phyloP scores from a whole-genome alignment of 2,797 vertebrate genomes.

The Petrocephalus schoutedeni region DNA sequence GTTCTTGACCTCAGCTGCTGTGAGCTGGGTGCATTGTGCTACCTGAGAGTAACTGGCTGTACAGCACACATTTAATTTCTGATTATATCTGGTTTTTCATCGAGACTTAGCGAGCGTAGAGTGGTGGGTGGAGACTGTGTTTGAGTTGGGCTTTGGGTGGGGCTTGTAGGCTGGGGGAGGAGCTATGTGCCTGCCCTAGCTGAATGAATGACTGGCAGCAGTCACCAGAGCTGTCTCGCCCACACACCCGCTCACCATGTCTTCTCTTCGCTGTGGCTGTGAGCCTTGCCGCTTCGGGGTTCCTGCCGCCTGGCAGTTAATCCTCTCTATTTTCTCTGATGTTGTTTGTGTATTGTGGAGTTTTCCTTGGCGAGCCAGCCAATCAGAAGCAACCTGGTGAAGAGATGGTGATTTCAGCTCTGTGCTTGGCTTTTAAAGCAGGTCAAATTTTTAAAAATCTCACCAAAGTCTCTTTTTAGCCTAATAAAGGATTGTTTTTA shows the following conservation, averaged over 20 bases:
- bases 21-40: background rate
- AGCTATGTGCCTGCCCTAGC: background rate
- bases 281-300: background rate
- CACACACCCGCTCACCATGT: background rate
- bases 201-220: background rate
- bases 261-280: background rate
- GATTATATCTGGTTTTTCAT: background rate
- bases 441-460: background rate
- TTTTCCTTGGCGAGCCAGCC: background rate
- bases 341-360: background rate
- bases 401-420: background rate
- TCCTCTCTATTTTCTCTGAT: background rate
- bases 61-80: background rate
- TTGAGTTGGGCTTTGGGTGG: background rate
- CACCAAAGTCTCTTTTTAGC: background rate
- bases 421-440: background rate
- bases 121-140: background rate
- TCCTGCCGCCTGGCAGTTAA: background rate
- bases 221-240: background rate
- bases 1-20: background rate
- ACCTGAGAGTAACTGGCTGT: background rate
- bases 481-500: background rate
- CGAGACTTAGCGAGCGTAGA: background rate
- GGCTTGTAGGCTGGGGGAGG: background rate
- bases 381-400: background rate